phyloP scores from a whole-genome alignment of 92 coral and sea anemone species.

The Paramuricea clavata region DNA sequence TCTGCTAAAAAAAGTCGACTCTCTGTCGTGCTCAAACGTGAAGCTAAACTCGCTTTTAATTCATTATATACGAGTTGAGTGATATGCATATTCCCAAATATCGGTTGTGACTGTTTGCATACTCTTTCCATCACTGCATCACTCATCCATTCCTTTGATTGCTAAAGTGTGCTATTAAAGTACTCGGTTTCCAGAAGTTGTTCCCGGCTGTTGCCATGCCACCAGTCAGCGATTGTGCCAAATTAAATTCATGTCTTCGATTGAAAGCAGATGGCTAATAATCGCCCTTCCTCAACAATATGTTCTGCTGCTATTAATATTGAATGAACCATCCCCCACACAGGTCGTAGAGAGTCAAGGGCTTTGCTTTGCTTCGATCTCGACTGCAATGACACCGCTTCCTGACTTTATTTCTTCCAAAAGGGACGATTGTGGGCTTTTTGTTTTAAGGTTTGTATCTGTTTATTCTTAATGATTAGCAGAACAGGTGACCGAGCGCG shows the following conservation, averaged over 20 bases:
- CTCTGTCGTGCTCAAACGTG: too few species aligned
- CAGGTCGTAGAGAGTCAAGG: background rate
- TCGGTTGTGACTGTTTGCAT: too few species aligned
- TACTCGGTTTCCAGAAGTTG: background rate
- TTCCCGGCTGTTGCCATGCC: background rate
- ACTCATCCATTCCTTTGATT: too few species aligned
- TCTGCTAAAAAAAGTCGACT: too few species aligned
- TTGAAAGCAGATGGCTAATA: constrained; percentile 44
- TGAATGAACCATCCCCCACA: constrained; percentile 29
- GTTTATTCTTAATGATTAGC: constrained; percentile 20
- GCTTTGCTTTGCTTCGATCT: background rate
- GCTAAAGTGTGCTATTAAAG: too few species aligned
- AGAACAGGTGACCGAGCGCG: constrained; percentile 31
- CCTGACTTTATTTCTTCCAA: background rate
- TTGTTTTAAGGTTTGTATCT: constrained; percentile 21
- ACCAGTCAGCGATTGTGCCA: background rate
- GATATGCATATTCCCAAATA: too few species aligned
- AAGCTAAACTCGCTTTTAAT: too few species aligned
- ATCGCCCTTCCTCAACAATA: constrained; percentile 16
- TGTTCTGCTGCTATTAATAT: constrained; percentile 18
- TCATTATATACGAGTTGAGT: too few species aligned
- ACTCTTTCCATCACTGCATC: too few species aligned
- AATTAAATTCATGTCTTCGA: constrained; percentile 14
- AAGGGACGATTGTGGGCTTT: background rate
- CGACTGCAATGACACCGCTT: background rate